Evolutionary conservation across 2,113 vertebrate genomes (phyloP).

Genomic region (Ploceus nigricollis): DNA sequence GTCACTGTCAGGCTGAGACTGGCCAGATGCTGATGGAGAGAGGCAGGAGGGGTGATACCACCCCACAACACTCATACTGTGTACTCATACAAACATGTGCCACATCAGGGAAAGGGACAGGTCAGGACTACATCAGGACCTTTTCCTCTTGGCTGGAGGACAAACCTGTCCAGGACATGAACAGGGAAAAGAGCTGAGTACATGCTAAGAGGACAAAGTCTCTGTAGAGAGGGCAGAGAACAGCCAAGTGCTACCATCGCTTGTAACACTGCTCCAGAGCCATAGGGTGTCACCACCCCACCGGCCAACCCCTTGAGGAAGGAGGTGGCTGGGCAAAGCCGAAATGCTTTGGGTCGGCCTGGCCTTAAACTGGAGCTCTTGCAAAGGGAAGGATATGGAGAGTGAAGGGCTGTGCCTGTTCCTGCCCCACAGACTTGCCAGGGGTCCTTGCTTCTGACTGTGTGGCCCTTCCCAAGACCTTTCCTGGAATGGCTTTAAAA

Average conservation of each 20-base stretch:
- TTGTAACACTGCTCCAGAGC: neutral
- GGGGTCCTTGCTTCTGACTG: neutral
- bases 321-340: neutral
- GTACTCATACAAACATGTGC: neutral
- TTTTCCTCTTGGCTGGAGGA: neutral
- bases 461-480: neutral
- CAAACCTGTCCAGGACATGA: neutral
- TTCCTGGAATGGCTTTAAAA: neutral
- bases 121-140: neutral
- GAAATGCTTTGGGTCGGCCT: neutral
- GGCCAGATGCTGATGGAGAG: neutral
- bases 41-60: neutral
- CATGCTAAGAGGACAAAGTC: neutral
- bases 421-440: neutral
- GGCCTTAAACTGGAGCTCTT: neutral
- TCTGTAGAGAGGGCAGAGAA: neutral
- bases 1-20: neutral
- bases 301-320: neutral
- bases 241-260: neutral
- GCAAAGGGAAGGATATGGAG: neutral
- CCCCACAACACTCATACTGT: neutral
- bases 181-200: neutral
- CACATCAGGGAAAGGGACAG: neutral
- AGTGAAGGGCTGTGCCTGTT: neutral
- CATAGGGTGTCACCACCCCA: conserved; percentile 46